phyloP scores from a whole-genome alignment of 1,140 invertebrate genomes.

The Brachionus manjavacas region DNA sequence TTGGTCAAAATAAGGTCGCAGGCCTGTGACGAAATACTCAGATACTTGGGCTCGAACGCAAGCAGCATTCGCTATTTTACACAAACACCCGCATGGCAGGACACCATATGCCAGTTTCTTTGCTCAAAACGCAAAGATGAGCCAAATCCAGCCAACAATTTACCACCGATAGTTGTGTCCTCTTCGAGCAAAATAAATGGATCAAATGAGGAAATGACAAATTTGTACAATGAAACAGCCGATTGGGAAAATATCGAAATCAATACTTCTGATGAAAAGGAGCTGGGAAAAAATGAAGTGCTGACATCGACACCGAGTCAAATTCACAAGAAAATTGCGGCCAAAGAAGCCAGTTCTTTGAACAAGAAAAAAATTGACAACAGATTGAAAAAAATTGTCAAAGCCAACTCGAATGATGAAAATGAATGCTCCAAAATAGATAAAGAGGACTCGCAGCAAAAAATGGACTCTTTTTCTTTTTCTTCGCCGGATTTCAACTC shows the following conservation, averaged over 20 bases:
- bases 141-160: not conserved
- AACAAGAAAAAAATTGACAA: not conserved
- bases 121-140: not conserved
- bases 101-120: slow-evolving; percentile 3
- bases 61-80: not conserved
- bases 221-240: not conserved
- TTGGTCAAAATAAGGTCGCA: slow-evolving; percentile 10
- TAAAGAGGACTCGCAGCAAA: not conserved
- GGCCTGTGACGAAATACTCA: not conserved
- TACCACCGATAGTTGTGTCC: not conserved
- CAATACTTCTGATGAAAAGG: not conserved
- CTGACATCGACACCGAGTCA: slow-evolving; percentile 26
- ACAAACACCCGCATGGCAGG: slow-evolving; percentile 23
- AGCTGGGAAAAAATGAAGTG: not conserved
- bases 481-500: slow-evolving; percentile 25
- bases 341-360: not conserved
- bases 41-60: not conserved
- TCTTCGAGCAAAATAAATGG: not conserved
- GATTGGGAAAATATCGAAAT: not conserved
- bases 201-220: not conserved
- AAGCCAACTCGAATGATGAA: not conserved
- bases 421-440: not conserved
- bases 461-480: not conserved
- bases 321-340: not conserved
- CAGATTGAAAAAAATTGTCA: not conserved